Percentiles rank a stretch among this genome's conserved stretches.
Conservation (phyloP, 2,888 invertebrate genomes). For the Scrobipalpa costella region DNA sequence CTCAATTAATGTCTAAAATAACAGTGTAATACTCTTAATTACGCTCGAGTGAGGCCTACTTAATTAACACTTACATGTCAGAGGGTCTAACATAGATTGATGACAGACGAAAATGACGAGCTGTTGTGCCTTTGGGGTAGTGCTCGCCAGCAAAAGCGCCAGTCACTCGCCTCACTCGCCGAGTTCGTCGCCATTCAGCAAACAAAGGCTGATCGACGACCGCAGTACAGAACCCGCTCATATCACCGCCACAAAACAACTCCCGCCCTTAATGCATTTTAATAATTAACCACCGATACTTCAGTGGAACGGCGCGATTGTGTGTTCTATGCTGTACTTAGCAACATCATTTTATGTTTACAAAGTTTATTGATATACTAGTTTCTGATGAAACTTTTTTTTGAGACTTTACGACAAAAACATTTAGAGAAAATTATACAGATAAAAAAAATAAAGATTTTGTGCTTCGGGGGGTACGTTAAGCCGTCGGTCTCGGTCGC, state of each 20-base stretch:
- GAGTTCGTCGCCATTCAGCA: slow-evolving; percentile 54
- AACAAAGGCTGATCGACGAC: slow-evolving; percentile 67
- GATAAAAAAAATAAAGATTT: too few species aligned
- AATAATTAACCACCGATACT: slow-evolving; percentile 65
- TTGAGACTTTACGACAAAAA: too few species aligned
- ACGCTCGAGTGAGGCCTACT: slow-evolving; percentile 78
- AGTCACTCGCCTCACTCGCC: slow-evolving; percentile 69
- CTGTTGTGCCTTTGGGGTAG: slow-evolving; percentile 58
- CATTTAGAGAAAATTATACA: too few species aligned
- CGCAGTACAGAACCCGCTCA: slow-evolving; percentile 62
- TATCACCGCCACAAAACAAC: slow-evolving; percentile 64
- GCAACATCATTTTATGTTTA: background rate
- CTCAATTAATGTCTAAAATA: slow-evolving; percentile 81
- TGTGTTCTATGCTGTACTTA: slow-evolving; percentile 5
- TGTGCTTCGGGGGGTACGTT: too few species aligned
- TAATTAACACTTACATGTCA: slow-evolving; percentile 82
- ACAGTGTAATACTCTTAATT: slow-evolving; percentile 80
- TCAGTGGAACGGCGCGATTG: slow-evolving; percentile 34
- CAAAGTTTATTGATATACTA: too few species aligned
- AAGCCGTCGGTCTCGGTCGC: too few species aligned
- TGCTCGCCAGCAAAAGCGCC: slow-evolving; percentile 57
- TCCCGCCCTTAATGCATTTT: slow-evolving; percentile 73
- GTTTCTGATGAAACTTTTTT: too few species aligned
- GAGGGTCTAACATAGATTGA: slow-evolving; percentile 79
- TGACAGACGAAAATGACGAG: slow-evolving; percentile 80